Base-by-base conservation (phyloP, 2,888 invertebrate genomes). In the Amiota minor region DNA sequence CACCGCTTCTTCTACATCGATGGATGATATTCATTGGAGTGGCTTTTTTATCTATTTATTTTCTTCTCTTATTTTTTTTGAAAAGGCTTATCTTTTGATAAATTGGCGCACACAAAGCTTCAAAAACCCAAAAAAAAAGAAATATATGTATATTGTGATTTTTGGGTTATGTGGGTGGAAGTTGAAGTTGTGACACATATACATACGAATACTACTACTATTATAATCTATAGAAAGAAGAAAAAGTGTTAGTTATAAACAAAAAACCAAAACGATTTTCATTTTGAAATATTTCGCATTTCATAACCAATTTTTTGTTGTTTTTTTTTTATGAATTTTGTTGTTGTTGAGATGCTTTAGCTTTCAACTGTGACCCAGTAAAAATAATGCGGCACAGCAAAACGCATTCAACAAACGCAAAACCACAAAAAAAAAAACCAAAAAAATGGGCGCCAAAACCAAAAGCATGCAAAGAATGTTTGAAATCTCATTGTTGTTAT, bases 101-200 rank as follows among this genome's bases (percentile, higher is more conserved):
- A 84, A 83, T 83, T 84, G 83, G 85, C 86, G 59, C 59, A 11
- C 59, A 59, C 23, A 50, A 50, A 45, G 35, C 3, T n/a, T n/a
- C 18, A 35, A 16, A 62, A 14, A 62, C 23, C 23, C 1, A 6
- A 35, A 35, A 35, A 35, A 4, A 35, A 35, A 35, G 6, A 4
- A 35, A 35, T 6, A 6, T 35, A 35, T 35, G 35, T 23, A 35
- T 23, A 12, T 16, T 62, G 20, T 62, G 20, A 35, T 55, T 84
- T 81, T 80, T 76, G 62, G 35, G 11, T 81, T 83, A 78, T 79
- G 83, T 83, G 83, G 83, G 83, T 83, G 83, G 35, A 35, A 35
- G 2, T 77, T 47, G 56, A 59, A 59, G 59, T 9, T 59, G 20
- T 59, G 18, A 20, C 11, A 59, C 16, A 59, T 2, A 12, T 11